Conservation (phyloP, 2,797 vertebrate genomes). For the Lerista edwardsae region DNA sequence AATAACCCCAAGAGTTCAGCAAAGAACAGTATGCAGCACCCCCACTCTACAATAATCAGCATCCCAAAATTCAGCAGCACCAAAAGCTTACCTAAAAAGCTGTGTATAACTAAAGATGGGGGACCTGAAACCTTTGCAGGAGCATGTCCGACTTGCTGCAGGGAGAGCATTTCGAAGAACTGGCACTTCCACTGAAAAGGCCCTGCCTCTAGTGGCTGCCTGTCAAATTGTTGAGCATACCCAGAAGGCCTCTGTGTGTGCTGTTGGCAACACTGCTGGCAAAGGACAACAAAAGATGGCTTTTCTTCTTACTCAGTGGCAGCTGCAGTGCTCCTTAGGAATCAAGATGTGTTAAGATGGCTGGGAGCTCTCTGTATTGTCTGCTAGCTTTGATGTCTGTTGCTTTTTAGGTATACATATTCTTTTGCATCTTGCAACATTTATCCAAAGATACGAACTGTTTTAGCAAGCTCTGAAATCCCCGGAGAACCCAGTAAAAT, state of each 20-base stretch:
- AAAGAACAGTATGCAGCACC: no score
- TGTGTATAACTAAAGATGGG: no score
- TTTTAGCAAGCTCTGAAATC: conserved; percentile 9
- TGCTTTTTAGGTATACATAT: not conserved
- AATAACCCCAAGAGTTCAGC: no score
- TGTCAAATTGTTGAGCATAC: not conserved
- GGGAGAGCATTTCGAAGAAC: no score
- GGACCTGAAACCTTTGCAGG: no score
- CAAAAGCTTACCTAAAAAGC: no score
- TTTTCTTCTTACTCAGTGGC: not conserved
- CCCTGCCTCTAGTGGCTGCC: no score
- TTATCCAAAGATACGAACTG: not conserved
- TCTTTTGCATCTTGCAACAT: not conserved
- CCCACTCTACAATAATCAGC: no score
- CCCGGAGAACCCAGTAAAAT: conserved; percentile 27
- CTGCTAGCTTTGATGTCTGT: not conserved
- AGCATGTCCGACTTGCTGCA: no score
- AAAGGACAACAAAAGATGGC: not conserved
- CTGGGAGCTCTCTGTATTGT: not conserved
- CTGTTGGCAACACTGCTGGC: not conserved
- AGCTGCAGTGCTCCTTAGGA: not conserved
- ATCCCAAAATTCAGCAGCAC: no score
- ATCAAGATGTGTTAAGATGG: not conserved
- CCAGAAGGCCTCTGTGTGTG: not conserved
- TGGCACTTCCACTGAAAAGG: no score